Evolutionary conservation across 2,797 vertebrate genomes (phyloP).

Genomic region (Poliocrania exsul): DNA sequence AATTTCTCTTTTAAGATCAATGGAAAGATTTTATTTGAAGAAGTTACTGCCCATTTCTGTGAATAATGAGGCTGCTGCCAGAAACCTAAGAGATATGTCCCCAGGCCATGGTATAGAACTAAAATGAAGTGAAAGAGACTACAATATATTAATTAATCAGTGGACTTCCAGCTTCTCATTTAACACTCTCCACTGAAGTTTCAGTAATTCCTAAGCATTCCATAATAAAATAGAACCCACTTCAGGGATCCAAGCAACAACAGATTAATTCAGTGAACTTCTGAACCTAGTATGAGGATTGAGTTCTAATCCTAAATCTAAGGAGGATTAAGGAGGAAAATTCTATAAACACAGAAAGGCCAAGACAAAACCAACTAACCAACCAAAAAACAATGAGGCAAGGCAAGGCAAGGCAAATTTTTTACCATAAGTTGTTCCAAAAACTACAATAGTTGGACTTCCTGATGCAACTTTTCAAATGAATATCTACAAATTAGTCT

Average conservation of each 20-base stretch:
- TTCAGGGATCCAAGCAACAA: neutral
- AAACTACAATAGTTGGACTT: neutral
- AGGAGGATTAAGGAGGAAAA: neutral
- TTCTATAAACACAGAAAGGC: neutral
- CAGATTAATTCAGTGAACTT: neutral
- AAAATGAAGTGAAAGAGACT: slow-evolving; percentile 6
- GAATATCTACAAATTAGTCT: neutral
- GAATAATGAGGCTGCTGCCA: slow-evolving; percentile 40
- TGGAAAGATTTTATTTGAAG: slow-evolving; percentile 23
- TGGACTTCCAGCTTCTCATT: slow-evolving; percentile 12
- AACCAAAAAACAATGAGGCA: neutral
- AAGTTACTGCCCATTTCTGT: slow-evolving; percentile 6
- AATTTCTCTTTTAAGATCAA: slow-evolving; percentile 43
- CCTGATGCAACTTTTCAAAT: neutral
- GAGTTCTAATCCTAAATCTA: slow-evolving; percentile 1
- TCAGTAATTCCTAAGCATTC: neutral
- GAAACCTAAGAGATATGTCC: slow-evolving; percentile 15
- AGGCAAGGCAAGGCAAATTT: neutral
- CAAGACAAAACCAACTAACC: neutral
- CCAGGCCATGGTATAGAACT: slow-evolving; percentile 9
- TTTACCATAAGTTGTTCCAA: neutral
- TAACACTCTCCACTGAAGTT: neutral
- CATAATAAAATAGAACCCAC: neutral
- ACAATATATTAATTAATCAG: slow-evolving; percentile 14
- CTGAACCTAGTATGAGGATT: neutral